phyloP scores from a whole-genome alignment of 2,888 invertebrate species.

The Physocephala rufipes region DNA sequence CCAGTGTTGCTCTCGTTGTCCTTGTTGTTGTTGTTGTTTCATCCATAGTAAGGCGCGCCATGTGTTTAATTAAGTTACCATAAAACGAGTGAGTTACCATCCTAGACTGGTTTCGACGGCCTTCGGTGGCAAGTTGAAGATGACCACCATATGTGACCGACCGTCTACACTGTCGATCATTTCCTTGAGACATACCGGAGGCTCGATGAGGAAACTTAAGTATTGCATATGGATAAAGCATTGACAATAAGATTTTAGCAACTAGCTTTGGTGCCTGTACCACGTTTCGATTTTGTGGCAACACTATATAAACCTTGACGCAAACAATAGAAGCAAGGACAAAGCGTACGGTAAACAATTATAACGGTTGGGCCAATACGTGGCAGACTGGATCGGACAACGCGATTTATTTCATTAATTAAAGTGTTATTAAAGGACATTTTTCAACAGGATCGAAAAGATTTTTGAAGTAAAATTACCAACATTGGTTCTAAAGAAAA shows the following conservation, averaged over 20 bases:
- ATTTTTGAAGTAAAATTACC: no score
- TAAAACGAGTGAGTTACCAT: neutral
- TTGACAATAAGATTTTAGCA: neutral
- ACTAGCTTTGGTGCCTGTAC: neutral
- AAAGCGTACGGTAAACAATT: slow-evolving; percentile 15
- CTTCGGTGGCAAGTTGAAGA: slow-evolving; percentile 15
- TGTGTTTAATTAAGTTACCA: neutral
- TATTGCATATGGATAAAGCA: slow-evolving; percentile 2
- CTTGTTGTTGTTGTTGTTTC: neutral
- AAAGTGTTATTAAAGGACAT: no score
- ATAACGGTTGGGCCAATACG: neutral
- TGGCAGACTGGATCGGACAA: neutral
- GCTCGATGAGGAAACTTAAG: slow-evolving; percentile 29
- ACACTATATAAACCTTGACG: slow-evolving; percentile 30
- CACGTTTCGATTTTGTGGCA: neutral
- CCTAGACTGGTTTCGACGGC: neutral
- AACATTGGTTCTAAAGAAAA: no score
- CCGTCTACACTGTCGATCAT: neutral
- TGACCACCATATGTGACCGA: neutral
- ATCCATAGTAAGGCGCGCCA: slow-evolving; percentile 1
- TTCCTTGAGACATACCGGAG: slow-evolving; percentile 24
- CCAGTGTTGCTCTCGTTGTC: no score
- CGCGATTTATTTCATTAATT: neutral
- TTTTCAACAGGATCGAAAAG: neutral
- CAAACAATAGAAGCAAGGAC: slow-evolving; percentile 2